Evolutionary conservation across 1,140 invertebrate genomes (phyloP), one percentile per base, ranked within the genome.

Genomic region (Prorops nasuta): DNA sequence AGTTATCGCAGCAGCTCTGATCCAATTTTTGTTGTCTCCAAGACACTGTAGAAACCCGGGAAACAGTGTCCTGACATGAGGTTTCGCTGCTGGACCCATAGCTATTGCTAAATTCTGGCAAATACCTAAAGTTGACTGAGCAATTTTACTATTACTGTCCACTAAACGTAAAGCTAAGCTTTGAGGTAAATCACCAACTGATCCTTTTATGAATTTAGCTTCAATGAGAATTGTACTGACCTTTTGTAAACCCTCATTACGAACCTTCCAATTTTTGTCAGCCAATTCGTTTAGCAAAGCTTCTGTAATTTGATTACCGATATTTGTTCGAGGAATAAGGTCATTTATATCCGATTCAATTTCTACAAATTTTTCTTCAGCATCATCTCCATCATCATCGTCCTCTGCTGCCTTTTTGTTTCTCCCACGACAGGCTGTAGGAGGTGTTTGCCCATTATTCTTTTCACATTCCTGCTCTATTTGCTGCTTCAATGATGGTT

Each of bases 241-340:
- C 77, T 92, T 93, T 53, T 88, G 85, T 15, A 95, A 70, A 2
- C 86, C 90, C 76, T 95, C 92, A 58, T 86, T 89, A 41, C 92
- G 82, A 6, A 91, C 86, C 80, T 96, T 97, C 94, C 94, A 98
- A 71, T 96, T 94, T 75, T 96, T 97, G 72, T 97, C 94, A 19
- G 83, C 80, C 48, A 98, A 78, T 72, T 96, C 91, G 32, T 82
- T 84, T 1, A 97, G 72, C 0, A 97, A 71, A 1, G 83, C 70
- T 48, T 92, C 88, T 1, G 91, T 94, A 35, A 98, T 88, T 61
- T 89, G 86, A n/a, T 83, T 80, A 49, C 88, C 88, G 41, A 98
- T 91, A 68, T 97, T 94, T 9, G 87, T 83, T 24, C 91, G 76
- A 7, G 89, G 82, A 49, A 92, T 60, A 28, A 88, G 63, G 66